Base-by-base conservation (phyloP, 2,888 invertebrate genomes). In the Apodemia duryi region DNA sequence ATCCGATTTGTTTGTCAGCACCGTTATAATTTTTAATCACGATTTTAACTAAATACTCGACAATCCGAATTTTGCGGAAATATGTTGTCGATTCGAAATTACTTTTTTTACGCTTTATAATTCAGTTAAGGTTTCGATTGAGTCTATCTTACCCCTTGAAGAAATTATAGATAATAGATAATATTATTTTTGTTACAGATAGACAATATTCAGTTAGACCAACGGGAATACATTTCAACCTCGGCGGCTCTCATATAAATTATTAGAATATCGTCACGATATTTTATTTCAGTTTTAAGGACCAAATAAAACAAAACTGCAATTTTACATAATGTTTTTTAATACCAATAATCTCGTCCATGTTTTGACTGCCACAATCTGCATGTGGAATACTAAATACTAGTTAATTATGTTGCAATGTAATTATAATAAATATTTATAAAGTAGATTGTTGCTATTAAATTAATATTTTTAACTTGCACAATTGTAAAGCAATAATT, bases 211-310 rank as follows among this genome's bases (percentile, higher is more conserved):
- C 46, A 46, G 46, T 13, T 46, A 68, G 67, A 70, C 65, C 66
- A 72, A 77, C 77, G 75, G 76, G 77, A 79, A 79, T 77, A 75
- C 76, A 79, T 81, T 77, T 81, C 80, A 78, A 70, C 78, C 21
- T 81, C 77, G 78, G 77, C 75, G 75, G 76, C 79, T 82, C 77
- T 77, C 76, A 74, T 76, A 75, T 61, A 38, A 61, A 65, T 65
- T 61, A 38, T 51, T 52, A 60, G 13, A 46, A 65, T 62, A 62
- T 65, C 52, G 52, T 54, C 62, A 52, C 62, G 65, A 62, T 65
- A 65, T 65, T 61, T 63, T 52, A 63, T 63, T 65, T 65, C 41
- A 62, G 62, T 62, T 66, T 63, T 63, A 62, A 63, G 64, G 64
- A 65, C 64, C 64, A 65, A 65, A 51, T 38, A 46, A 51, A 61